A percentile compares a stretch with the other conserved stretches of the same genome.
phyloP scores from a whole-genome alignment of 2,888 invertebrate genomes.

The Epistrophe eligans region DNA sequence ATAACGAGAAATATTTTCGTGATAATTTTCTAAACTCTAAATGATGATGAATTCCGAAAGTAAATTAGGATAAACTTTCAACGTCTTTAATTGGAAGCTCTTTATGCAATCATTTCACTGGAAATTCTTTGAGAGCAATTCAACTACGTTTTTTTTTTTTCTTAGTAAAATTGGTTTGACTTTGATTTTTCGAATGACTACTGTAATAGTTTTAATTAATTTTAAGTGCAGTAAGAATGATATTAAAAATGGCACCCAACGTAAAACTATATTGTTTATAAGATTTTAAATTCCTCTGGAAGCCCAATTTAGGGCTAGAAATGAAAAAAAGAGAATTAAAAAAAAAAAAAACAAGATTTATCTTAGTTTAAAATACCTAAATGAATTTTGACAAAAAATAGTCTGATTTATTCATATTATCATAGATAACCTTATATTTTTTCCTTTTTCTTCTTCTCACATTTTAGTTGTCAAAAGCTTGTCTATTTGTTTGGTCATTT shows the following conservation, averaged over 20 bases:
- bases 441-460: not conserved
- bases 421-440: not conserved
- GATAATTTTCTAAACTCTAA: constrained; percentile 1
- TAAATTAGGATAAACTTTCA: not conserved
- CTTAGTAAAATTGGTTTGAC: not conserved
- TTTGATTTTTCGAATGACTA: not conserved
- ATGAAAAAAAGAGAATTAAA: no score
- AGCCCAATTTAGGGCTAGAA: no score
- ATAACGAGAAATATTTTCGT: not conserved
- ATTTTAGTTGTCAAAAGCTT: not conserved
- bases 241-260: constrained; percentile 25
- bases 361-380: no score
- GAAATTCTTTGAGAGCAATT: constrained; percentile 5
- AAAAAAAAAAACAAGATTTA: no score
- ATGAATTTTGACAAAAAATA: no score
- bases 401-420: no score
- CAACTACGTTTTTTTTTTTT: not conserved
- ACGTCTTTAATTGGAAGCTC: constrained; percentile 7
- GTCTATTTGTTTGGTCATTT: not conserved
- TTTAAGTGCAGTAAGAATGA: not conserved
- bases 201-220: not conserved
- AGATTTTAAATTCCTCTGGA: not conserved
- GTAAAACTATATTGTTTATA: not conserved
- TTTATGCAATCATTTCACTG: not conserved
- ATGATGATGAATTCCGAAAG: not conserved